phyloP scores from a whole-genome alignment of 2,888 invertebrate species.

The Argyresthia goedartella region DNA sequence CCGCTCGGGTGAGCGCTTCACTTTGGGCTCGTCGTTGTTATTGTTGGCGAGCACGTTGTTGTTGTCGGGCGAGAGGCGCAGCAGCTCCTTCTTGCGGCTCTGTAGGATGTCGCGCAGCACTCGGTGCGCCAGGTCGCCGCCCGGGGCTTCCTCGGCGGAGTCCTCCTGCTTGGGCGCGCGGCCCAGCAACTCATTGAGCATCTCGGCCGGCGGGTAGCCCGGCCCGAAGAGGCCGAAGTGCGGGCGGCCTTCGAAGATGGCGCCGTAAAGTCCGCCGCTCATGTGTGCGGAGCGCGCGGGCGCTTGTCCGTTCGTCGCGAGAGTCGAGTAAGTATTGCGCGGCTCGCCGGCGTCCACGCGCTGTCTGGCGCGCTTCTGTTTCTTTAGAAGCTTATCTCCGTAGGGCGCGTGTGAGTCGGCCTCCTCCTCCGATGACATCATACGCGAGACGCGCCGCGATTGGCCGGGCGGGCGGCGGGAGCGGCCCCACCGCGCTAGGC shows the following conservation, averaged over 20 bases:
- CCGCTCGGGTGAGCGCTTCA: slow-evolving; percentile 69
- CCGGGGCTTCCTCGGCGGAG: slow-evolving; percentile 63
- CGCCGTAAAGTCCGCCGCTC: slow-evolving; percentile 89
- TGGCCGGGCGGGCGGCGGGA: slow-evolving; percentile 80
- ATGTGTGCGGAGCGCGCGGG: slow-evolving; percentile 81
- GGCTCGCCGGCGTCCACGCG: slow-evolving; percentile 97
- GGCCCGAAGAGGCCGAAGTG: slow-evolving; percentile 86
- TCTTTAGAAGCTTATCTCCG: slow-evolving; percentile 93
- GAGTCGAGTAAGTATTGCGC: slow-evolving; percentile 88
- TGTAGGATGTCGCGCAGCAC: slow-evolving; percentile 93
- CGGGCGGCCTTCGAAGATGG: slow-evolving; percentile 86
- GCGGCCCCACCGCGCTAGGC: slow-evolving; percentile 65
- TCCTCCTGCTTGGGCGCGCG: slow-evolving; percentile 82
- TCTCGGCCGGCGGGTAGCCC: slow-evolving; percentile 90
- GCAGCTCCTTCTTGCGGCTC: slow-evolving; percentile 86
- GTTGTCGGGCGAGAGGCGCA: slow-evolving; percentile 73
- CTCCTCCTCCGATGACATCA: slow-evolving; percentile 98
- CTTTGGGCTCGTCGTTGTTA: slow-evolving; percentile 69
- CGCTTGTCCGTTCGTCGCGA: slow-evolving; percentile 67
- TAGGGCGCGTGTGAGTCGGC: slow-evolving; percentile 94
- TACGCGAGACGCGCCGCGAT: slow-evolving; percentile 86
- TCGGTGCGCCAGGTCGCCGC: slow-evolving; percentile 78
- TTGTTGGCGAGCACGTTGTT: slow-evolving; percentile 70
- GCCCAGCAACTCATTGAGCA: slow-evolving; percentile 91
- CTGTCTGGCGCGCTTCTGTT: slow-evolving; percentile 94